Percentiles rank a stretch among this genome's conserved stretches.
phyloP scores from a whole-genome alignment of 2,888 invertebrate genomes.

The Hydrotaea cyrtoneurina region DNA sequence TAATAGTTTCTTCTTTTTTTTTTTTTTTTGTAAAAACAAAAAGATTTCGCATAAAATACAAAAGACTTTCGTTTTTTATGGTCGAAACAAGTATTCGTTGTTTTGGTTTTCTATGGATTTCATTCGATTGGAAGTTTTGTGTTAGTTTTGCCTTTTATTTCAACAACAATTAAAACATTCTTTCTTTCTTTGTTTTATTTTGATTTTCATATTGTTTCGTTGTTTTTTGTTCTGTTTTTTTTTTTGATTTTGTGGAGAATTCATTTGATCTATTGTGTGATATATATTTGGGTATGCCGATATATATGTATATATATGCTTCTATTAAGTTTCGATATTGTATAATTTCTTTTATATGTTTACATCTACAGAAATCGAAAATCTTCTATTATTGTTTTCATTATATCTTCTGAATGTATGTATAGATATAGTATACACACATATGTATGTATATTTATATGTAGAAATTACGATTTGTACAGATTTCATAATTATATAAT shows the following conservation, averaged over 20 bases:
- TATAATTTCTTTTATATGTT: conserved; percentile 27
- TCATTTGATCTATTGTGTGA: conserved; percentile 30
- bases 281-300: not conserved
- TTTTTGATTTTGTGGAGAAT: conserved; percentile 5
- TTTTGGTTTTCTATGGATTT: conserved; percentile 57
- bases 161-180: conserved; percentile 14
- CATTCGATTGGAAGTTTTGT: conserved; percentile 28
- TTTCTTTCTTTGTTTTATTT: conserved; percentile 49
- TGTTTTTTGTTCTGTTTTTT: not conserved
- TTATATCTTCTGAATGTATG: conserved; percentile 20
- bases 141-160: conserved; percentile 46
- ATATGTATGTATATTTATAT: conserved; percentile 21
- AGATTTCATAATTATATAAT: conserved; percentile 51
- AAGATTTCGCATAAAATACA: conserved; percentile 38
- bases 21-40: no score
- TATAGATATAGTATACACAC: not conserved
- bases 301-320: conserved; percentile 3
- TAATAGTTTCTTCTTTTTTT: no score
- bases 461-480: conserved; percentile 56
- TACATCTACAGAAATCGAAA: conserved; percentile 14
- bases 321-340: conserved; percentile 34
- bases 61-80: conserved; percentile 63
- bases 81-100: conserved; percentile 49
- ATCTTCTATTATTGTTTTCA: conserved; percentile 8
- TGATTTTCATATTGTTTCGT: conserved; percentile 58